Base-by-base conservation (phyloP, 2,113 vertebrate species). In the Lamprologus speciosus region DNA sequence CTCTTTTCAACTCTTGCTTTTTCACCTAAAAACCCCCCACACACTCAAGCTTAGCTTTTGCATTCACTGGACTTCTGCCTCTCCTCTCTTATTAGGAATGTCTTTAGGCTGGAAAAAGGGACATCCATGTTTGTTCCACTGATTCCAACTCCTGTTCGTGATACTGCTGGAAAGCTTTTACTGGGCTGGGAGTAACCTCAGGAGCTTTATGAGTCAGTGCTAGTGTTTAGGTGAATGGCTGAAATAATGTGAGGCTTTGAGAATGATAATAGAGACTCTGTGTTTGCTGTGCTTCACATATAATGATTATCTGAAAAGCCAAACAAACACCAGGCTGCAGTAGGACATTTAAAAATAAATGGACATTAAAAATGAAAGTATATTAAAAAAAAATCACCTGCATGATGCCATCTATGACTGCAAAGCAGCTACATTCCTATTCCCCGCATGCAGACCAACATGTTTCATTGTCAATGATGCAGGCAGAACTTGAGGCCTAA, bases 111-210 rank as follows among this genome's bases (percentile, higher is more conserved):
- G 35, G 35, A 23, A 42, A 23, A 42, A 70, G 12, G n/a, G 63
- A 40, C 19, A 23, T 4, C 63, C n/a, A 12, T 42, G 63, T 42
- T 42, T 23, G 19, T 40, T 23, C n/a, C 35, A 21, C 35, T 70
- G 63, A 70, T 42, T 70, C 63, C 35, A 9, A 1, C 19, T 86
- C 83, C 40, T 82, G 88, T 84, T 91, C 68, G 33, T 80, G 54
- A 86, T 86, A 51, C 83, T 91, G 84, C 80, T 83, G 81, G 21
- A 16, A 85, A 92, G 81, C 82, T 83, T 90, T 91, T 70, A 87
- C 75, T 81, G 85, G 81, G 33, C 65, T 42, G 14, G 79, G 31
- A 45, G 87, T 89, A 92, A 86, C 88, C 87, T 80, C 35, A 42
- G 84, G 85, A 89, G 84, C 63, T 90, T 89, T 88, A 80, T 84